A percentile compares a stretch with the other conserved stretches of the same genome.
Evolutionary conservation across 2,888 invertebrate genomes (phyloP).

Genomic region (Colostygia pectinataria): DNA sequence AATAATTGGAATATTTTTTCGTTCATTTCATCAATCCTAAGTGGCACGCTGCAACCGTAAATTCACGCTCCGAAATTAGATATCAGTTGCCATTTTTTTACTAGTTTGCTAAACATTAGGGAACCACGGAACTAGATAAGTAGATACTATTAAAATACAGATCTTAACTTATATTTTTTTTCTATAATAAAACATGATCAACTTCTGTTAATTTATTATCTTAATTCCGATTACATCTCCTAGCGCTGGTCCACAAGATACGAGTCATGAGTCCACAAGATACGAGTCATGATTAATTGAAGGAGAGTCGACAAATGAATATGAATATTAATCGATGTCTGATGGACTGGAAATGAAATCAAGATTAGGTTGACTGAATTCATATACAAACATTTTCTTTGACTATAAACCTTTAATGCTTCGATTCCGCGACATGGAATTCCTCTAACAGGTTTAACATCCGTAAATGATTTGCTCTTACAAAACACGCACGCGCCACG

Average conservation of each 20-base stretch:
- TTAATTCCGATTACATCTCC: slow-evolving; percentile 30
- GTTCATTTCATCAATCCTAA: no score
- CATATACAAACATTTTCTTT: slow-evolving; percentile 11
- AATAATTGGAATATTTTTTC: no score
- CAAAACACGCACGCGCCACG: slow-evolving; percentile 22
- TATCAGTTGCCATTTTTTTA: not conserved
- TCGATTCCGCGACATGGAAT: slow-evolving; percentile 7
- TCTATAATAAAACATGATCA: no score
- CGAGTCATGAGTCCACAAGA: slow-evolving; percentile 27
- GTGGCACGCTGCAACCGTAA: not conserved
- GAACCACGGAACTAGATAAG: no score
- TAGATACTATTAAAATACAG: no score
- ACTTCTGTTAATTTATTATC: slow-evolving; percentile 8
- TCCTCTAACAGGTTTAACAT: slow-evolving; percentile 16
- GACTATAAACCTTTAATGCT: slow-evolving; percentile 4
- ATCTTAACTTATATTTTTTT: not conserved
- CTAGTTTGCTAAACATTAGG: no score
- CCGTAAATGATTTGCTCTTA: slow-evolving; percentile 13
- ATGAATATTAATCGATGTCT: slow-evolving; percentile 26
- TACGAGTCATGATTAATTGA: slow-evolving; percentile 31
- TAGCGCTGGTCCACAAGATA: slow-evolving; percentile 18
- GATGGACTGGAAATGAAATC: slow-evolving; percentile 19
- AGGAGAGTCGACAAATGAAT: slow-evolving; percentile 27
- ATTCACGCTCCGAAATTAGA: no score
- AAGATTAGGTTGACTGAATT: slow-evolving; percentile 26